Conservation (phyloP, 2,113 vertebrate genomes). For the Danio rerio region GRCz12tu NC_133186.1:11294001-11294500, state of each 20-base stretch:
- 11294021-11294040: no score
- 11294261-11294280: neutral
- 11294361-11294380: neutral
- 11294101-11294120: conserved; percentile 13
- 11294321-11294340: neutral
- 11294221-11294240: neutral
- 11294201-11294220: conserved; percentile 13
- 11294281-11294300: neutral
- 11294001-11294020: no score
- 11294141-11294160: conserved; percentile 7
- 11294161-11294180: conserved; percentile 29
- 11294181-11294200: conserved; percentile 13
- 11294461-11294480: neutral
- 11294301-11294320: neutral
- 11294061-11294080: neutral
- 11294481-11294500: neutral
- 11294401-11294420: no score
- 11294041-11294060: neutral
- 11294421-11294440: no score
- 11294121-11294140: neutral
- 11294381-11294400: no score
- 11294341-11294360: neutral
- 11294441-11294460: neutral
- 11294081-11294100: neutral
- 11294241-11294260: conserved; percentile 13